These are phyloP conservation scores for Blera fallax DNA, from an alignment of 2,888 invertebrate genomes.

Conservation along the genomic window DNA sequence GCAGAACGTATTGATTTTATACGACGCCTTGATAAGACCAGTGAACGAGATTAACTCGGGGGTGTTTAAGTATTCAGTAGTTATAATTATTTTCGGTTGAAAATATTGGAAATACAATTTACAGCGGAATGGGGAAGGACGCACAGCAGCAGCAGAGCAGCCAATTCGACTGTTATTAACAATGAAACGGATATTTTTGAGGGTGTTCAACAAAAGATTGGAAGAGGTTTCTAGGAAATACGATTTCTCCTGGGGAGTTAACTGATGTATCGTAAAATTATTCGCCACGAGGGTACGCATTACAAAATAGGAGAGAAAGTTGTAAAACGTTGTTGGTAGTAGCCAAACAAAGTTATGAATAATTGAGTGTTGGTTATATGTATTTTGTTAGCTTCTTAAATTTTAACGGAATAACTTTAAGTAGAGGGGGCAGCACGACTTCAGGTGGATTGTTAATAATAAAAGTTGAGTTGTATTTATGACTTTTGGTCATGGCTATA, in stretches of 20 bases:
- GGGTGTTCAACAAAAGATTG: not conserved
- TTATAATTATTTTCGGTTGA: constrained; percentile 36
- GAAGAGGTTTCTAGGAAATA: not conserved
- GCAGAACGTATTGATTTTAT: constrained; percentile 59
- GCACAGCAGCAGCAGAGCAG: not conserved
- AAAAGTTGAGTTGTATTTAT: constrained; percentile 13
- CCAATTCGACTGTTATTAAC: constrained; percentile 18
- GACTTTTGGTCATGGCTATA: not conserved
- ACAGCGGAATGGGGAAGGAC: not conserved
- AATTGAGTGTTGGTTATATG: constrained; percentile 8
- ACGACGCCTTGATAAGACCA: constrained; percentile 38
- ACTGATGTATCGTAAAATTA: constrained; percentile 3
- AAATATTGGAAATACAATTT: not conserved
- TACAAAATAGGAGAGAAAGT: not conserved
- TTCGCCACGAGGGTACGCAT: not conserved
- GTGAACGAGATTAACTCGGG: constrained; percentile 24
- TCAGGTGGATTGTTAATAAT: not conserved
- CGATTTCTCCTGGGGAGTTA: too few species aligned
- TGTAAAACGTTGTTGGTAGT: not conserved
- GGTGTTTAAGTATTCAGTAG: constrained; percentile 28
- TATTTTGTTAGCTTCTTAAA: constrained; percentile 6
- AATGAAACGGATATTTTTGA: constrained; percentile 40
- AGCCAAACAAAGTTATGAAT: constrained; percentile 6
- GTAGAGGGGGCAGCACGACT: not conserved
- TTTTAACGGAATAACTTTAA: not conserved